Conservation (phyloP, 2,113 vertebrate genomes). For the Psophia crepitans region DNA sequence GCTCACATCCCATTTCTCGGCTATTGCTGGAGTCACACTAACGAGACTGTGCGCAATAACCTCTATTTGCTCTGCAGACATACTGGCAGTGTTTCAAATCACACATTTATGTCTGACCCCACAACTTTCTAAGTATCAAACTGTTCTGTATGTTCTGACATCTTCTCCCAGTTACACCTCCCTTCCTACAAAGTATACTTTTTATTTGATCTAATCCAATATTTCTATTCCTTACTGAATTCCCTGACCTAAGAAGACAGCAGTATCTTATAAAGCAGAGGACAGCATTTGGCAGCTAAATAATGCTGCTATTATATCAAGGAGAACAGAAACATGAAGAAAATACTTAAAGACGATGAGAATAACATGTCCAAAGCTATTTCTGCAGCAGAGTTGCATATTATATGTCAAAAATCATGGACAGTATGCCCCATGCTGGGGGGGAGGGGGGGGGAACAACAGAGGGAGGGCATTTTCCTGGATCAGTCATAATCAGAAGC, state of each 20-base stretch:
- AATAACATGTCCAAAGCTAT: background rate
- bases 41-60: background rate
- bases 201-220: background rate
- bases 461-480: background rate
- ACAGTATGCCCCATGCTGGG: background rate
- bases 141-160: background rate
- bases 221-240: background rate
- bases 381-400: background rate
- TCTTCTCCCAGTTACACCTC: background rate
- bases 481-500: background rate
- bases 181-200: background rate
- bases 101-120: background rate
- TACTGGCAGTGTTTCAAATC: background rate
- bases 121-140: background rate
- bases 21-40: background rate
- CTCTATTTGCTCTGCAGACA: background rate
- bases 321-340: background rate
- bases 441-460: too few relatives aligned
- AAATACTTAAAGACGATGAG: background rate
- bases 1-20: background rate
- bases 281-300: background rate
- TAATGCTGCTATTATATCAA: background rate
- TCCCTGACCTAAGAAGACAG: background rate
- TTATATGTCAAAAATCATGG: fast-evolving
- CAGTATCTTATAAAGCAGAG: background rate